phyloP scores from a whole-genome alignment of 1,140 invertebrate genomes.

The Anastatus disparis region DNA sequence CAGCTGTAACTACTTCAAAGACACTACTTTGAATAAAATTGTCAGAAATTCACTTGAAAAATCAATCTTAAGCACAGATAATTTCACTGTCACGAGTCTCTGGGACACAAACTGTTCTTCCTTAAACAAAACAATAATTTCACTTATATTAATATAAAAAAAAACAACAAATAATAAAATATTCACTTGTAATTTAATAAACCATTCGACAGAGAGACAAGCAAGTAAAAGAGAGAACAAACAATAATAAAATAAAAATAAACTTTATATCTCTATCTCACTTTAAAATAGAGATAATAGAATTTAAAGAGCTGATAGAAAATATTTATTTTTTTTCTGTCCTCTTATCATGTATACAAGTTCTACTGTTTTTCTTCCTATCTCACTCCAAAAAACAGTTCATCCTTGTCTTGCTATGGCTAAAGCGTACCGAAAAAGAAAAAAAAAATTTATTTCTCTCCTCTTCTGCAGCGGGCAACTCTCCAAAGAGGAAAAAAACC shows the following conservation, averaged over 20 bases:
- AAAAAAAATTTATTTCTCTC: too few species aligned
- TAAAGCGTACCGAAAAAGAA: slow-evolving; percentile 24
- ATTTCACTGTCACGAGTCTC: slow-evolving; percentile 32
- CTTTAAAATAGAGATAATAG: neutral
- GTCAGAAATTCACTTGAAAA: slow-evolving; percentile 28
- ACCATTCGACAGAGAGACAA: neutral
- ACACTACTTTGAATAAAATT: neutral
- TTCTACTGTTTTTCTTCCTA: slow-evolving; percentile 41
- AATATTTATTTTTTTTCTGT: slow-evolving; percentile 43
- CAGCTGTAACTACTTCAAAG: neutral
- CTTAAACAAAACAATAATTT: slow-evolving; percentile 1
- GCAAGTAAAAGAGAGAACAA: neutral
- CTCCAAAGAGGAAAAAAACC: slow-evolving; percentile 25
- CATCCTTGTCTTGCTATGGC: slow-evolving; percentile 20
- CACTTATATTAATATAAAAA: neutral
- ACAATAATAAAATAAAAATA: neutral
- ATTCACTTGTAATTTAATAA: neutral
- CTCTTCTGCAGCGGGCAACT: slow-evolving; percentile 18
- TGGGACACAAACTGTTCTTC: slow-evolving; percentile 25
- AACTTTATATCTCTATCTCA: too few species aligned
- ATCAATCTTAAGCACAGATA: slow-evolving; percentile 13
- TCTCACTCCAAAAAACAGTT: slow-evolving; percentile 21
- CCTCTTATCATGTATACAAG: slow-evolving; percentile 3
- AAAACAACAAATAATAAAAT: too few species aligned
- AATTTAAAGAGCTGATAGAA: slow-evolving; percentile 14